Conservation (phyloP, 2,888 invertebrate species). For the Pterostichus madidus region DNA sequence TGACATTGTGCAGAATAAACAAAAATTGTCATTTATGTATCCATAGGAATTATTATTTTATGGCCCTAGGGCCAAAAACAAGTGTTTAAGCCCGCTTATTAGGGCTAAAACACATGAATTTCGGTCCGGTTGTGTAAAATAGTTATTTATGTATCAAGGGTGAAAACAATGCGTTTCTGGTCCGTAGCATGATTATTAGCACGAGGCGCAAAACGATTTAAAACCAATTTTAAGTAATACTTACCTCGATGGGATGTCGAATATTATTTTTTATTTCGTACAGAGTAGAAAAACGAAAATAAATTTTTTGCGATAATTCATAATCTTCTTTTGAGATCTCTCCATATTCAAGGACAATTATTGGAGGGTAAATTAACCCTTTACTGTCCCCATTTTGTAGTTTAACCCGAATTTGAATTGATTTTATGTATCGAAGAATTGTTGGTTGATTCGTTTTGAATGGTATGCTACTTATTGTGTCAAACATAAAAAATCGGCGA, state of each 20-base stretch:
- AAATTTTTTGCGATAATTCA: slow-evolving; percentile 73
- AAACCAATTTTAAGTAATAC: slow-evolving; percentile 53
- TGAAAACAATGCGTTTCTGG: too few species aligned
- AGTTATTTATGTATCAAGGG: too few species aligned
- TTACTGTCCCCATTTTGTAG: slow-evolving; percentile 75
- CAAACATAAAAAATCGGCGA: slow-evolving; percentile 84
- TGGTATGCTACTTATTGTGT: slow-evolving; percentile 78
- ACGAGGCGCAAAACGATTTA: too few species aligned
- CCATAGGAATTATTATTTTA: too few species aligned
- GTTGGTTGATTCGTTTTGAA: slow-evolving; percentile 71
- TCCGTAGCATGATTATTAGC: too few species aligned
- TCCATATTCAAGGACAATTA: slow-evolving; percentile 81
- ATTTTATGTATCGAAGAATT: slow-evolving; percentile 75
- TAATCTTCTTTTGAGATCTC: slow-evolving; percentile 77
- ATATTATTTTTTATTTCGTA: slow-evolving; percentile 76
- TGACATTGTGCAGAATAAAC: too few species aligned
- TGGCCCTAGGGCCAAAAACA: too few species aligned
- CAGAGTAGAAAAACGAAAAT: slow-evolving; percentile 75
- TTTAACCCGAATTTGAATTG: slow-evolving; percentile 73
- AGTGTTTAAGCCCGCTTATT: too few species aligned
- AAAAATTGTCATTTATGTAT: too few species aligned
- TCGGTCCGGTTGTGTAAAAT: too few species aligned
- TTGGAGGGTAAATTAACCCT: slow-evolving; percentile 82
- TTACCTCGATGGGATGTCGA: slow-evolving; percentile 76
- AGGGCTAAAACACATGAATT: too few species aligned